These are phyloP conservation scores for Desmophyllum pertusum DNA, from an alignment of 92 coral and sea anemone species.

Conservation along the genomic window DNA sequence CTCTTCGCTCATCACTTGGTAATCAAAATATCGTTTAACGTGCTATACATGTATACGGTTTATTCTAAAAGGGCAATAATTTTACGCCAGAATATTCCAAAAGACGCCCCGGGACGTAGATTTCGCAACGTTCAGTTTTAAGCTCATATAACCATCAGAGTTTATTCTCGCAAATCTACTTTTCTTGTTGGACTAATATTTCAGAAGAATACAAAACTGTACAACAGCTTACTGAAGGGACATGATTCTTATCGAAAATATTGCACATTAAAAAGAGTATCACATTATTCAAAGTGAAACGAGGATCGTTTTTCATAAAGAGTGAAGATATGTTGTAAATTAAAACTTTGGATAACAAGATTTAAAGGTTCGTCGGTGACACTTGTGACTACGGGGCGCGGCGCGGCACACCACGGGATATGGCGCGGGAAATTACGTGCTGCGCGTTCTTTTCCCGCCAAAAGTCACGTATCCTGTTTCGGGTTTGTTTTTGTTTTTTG, in stretches of 20 bases:
- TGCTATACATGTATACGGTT: neutral
- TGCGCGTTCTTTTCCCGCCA: conserved; percentile 32
- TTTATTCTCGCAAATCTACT: neutral
- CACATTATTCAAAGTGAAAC: neutral
- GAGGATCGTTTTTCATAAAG: neutral
- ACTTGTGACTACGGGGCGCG: conserved; percentile 1
- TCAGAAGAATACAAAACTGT: neutral
- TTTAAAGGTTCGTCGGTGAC: conserved; percentile 18
- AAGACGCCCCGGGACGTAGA: neutral
- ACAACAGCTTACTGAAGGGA: neutral
- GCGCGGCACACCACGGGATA: conserved; percentile 20
- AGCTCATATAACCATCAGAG: neutral
- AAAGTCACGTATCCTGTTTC: neutral
- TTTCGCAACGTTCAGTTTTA: too few relatives aligned
- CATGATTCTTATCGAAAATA: neutral
- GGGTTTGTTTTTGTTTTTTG: neutral
- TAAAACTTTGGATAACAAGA: neutral
- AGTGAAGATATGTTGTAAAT: neutral
- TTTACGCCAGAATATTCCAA: neutral
- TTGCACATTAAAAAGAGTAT: neutral
- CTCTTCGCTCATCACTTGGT: neutral
- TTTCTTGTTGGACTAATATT: neutral
- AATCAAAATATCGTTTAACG: neutral
- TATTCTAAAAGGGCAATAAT: neutral
- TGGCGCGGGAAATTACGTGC: conserved; percentile 11